phyloP scores from a whole-genome alignment of 1,140 invertebrate genomes.

The Drosophila hydei region DNA sequence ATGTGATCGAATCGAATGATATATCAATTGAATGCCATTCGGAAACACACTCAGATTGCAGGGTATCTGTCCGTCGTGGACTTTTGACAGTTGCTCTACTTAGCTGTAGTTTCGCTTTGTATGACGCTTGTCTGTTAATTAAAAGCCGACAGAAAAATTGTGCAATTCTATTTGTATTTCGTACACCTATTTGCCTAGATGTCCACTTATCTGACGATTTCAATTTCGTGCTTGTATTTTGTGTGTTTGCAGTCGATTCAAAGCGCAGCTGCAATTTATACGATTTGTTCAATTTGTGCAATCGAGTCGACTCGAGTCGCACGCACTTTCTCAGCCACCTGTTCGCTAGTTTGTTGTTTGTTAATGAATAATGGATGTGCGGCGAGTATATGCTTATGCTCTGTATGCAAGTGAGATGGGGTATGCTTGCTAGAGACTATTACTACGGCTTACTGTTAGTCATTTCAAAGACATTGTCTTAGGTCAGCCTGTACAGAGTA shows the following conservation, averaged over 20 bases:
- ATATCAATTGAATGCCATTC: too few species aligned
- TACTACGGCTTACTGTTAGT: too few species aligned
- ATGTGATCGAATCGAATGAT: too few species aligned
- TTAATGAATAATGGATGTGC: constrained; percentile 27
- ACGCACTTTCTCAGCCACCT: constrained; percentile 40
- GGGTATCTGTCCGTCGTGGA: background rate
- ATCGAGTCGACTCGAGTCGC: constrained; percentile 32
- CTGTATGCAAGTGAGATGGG: background rate
- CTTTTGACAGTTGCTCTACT: background rate
- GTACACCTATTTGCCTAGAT: background rate
- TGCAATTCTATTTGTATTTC: constrained; percentile 39
- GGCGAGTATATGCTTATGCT: constrained; percentile 18
- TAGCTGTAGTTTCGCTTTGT: background rate
- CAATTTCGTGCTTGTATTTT: constrained; percentile 7
- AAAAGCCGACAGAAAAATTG: constrained; percentile 28
- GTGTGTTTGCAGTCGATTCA: constrained; percentile 22
- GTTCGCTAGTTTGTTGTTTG: constrained; percentile 18
- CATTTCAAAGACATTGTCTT: too few species aligned
- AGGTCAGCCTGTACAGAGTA: too few species aligned
- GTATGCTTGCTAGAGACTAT: too few species aligned
- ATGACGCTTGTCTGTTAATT: constrained; percentile 27
- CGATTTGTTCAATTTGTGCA: constrained; percentile 45
- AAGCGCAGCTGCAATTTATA: constrained; percentile 25
- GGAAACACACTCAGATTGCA: background rate
- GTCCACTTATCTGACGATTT: too few species aligned